phyloP scores from a whole-genome alignment of 2,797 vertebrate species.

The Furcifer pardalis region DNA sequence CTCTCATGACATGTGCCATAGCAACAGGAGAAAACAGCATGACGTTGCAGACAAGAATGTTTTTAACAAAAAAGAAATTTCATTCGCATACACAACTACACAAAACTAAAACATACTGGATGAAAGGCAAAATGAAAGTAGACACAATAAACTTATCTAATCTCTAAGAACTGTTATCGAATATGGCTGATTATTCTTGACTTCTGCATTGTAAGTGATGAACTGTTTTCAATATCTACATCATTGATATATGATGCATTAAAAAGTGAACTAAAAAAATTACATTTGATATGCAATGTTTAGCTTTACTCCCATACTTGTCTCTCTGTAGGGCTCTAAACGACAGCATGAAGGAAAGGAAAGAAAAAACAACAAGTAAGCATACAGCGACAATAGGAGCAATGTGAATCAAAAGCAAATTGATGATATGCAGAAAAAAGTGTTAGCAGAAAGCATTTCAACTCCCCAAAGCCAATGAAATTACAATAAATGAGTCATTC shows the following conservation, averaged over 20 bases:
- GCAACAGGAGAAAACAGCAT: constrained; percentile 64
- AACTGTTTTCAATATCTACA: constrained; percentile 81
- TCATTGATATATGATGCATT: constrained; percentile 87
- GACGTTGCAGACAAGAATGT: constrained; percentile 70
- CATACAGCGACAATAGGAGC: constrained; percentile 91
- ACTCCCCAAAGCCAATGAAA: constrained; percentile 76
- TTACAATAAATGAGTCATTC: constrained; percentile 77
- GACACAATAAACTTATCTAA: constrained; percentile 74
- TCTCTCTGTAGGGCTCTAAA: constrained; percentile 99
- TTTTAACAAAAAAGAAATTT: constrained; percentile 66
- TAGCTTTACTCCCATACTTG: constrained; percentile 99
- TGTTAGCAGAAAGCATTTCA: constrained; percentile 80
- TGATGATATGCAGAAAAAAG: constrained; percentile 85
- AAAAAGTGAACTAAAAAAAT: constrained; percentile 96
- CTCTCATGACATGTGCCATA: constrained; percentile 55
- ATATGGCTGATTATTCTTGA: constrained; percentile 53
- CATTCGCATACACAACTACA: constrained; percentile 69
- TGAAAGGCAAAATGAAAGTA: constrained; percentile 71
- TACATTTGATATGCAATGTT: constrained; percentile 99
- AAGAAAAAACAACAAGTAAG: constrained; percentile 98
- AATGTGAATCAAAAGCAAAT: constrained; percentile 88
- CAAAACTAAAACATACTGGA: constrained; percentile 62
- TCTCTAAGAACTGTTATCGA: constrained; percentile 63
- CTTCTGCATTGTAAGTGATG: constrained; percentile 77
- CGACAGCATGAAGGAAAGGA: constrained; percentile 97